phyloP scores from a whole-genome alignment of 1,140 invertebrate species.

The Plodia interpunctella region DNA sequence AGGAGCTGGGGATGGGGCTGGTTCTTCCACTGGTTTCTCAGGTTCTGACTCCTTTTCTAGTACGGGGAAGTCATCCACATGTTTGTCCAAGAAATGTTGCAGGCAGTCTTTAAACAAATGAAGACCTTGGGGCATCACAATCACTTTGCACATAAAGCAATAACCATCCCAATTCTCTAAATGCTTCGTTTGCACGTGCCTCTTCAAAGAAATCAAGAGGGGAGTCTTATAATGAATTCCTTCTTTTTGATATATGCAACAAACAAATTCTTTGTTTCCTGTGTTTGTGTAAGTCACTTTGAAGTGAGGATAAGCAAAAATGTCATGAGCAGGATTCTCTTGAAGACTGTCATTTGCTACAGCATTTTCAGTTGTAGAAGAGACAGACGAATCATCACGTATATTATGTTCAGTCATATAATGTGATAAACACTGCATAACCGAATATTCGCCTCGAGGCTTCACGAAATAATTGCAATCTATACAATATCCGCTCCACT shows the following conservation, averaged over 20 bases:
- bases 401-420: background rate
- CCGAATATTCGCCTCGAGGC: background rate
- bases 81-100: slow-evolving; percentile 56
- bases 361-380: background rate
- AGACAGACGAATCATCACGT: background rate
- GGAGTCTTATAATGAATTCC: slow-evolving; percentile 54
- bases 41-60: slow-evolving; percentile 25
- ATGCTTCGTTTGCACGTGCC: slow-evolving; percentile 60
- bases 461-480: background rate
- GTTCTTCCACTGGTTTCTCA: slow-evolving; percentile 7
- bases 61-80: slow-evolving; percentile 57
- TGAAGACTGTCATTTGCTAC: background rate
- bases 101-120: slow-evolving; percentile 59
- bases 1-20: slow-evolving; percentile 6
- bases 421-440: background rate
- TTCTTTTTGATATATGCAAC: slow-evolving; percentile 53
- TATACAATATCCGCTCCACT: background rate
- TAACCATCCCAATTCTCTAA: slow-evolving; percentile 66
- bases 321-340: slow-evolving; percentile 27
- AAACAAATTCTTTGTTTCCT: slow-evolving; percentile 59
- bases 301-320: slow-evolving; percentile 58
- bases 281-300: slow-evolving; percentile 42
- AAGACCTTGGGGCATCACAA: slow-evolving; percentile 56
- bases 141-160: slow-evolving; percentile 62
- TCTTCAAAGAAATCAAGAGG: slow-evolving; percentile 63